These are phyloP conservation scores for Squalus acanthias DNA, from an alignment of 2,797 vertebrate genomes.

Conservation along the genomic window DNA sequence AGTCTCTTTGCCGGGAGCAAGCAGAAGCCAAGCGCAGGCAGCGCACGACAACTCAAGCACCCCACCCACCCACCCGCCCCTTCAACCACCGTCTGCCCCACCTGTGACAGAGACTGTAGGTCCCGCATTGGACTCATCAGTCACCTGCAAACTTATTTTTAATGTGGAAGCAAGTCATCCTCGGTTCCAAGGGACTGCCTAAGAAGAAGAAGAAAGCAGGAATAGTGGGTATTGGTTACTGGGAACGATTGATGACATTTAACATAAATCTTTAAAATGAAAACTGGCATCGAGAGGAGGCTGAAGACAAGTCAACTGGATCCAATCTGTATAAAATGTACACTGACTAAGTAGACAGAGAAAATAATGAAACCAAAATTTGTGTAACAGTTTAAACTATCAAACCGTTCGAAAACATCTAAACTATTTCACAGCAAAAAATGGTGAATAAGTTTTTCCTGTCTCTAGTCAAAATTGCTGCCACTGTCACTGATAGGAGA, in stretches of 20 bases:
- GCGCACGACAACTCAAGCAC: too few species aligned
- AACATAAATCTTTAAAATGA: background rate
- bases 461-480: background rate
- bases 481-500: background rate
- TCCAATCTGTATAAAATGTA: background rate
- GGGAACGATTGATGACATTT: background rate
- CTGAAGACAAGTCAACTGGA: background rate
- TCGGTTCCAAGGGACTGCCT: too few species aligned
- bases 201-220: too few species aligned
- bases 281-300: background rate
- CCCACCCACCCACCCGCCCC: too few species aligned
- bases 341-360: background rate
- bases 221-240: too few species aligned
- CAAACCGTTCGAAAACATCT: background rate
- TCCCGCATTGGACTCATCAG: too few species aligned
- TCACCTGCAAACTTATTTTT: too few species aligned
- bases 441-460: background rate
- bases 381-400: background rate
- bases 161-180: too few species aligned
- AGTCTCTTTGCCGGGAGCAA: too few species aligned
- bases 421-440: background rate
- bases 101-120: too few species aligned
- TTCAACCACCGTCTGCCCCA: too few species aligned
- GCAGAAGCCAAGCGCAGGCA: too few species aligned
- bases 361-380: background rate